phyloP scores from a whole-genome alignment of 2,797 vertebrate species.

The Diceros bicornis region DNA sequence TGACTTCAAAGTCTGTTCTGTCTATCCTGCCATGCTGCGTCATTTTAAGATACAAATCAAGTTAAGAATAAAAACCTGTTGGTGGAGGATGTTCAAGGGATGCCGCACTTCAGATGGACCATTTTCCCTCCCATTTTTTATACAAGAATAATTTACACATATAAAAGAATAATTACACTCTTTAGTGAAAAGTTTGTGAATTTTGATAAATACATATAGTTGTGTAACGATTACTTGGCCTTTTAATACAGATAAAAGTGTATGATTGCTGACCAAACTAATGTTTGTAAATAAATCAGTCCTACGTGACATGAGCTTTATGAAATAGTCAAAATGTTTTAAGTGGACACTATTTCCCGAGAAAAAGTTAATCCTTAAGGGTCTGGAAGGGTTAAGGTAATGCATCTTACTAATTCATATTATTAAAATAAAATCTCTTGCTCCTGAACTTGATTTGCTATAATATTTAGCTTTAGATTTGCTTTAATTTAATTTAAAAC shows the following conservation, averaged over 20 bases:
- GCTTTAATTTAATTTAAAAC: conserved; percentile 50
- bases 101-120: background rate
- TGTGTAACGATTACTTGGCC: background rate
- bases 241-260: conserved; percentile 45
- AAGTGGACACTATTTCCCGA: background rate
- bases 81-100: background rate
- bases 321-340: conserved; percentile 21
- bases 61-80: background rate
- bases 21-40: background rate
- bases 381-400: background rate
- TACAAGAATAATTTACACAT: conserved; percentile 4
- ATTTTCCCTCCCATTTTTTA: background rate
- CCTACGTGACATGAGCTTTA: background rate
- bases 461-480: conserved; percentile 5
- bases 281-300: conserved; percentile 10
- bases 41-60: background rate
- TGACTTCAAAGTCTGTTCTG: background rate
- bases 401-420: background rate
- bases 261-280: background rate
- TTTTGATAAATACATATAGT: background rate
- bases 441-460: background rate
- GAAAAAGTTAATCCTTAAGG: background rate
- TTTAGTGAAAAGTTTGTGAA: background rate
- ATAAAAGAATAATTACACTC: too few relatives aligned
- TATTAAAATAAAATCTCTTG: conserved; percentile 49